Conservation (phyloP, 2,888 invertebrate species). For the Allolobophora icterica region DNA sequence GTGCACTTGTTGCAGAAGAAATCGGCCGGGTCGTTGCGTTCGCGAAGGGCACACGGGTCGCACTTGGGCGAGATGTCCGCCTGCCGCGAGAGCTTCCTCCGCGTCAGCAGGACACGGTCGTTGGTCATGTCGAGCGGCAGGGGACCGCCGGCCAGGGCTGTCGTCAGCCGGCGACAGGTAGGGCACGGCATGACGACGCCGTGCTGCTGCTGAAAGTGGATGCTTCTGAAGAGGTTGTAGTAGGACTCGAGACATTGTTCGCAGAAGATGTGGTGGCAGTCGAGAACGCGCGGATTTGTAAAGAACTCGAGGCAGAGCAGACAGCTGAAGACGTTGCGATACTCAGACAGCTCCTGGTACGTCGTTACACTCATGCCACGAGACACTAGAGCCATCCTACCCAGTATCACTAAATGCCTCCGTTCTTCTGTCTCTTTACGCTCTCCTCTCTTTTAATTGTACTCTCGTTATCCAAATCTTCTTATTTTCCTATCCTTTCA, state of each 20-base stretch:
- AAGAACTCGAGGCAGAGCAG: conserved; percentile 20
- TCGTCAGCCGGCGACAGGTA: conserved; percentile 1
- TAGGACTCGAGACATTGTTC: conserved; percentile 30
- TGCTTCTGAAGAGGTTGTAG: neutral
- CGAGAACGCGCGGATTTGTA: conserved; percentile 30
- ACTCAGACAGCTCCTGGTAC: conserved; percentile 13
- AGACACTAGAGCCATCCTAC: neutral
- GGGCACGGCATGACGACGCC: conserved; percentile 21
- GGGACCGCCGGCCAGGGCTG: conserved; percentile 4
- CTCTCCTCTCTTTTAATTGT: neutral
- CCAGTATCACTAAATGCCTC: neutral
- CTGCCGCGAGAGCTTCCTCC: neutral
- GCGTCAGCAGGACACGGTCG: neutral
- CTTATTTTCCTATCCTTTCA: neutral
- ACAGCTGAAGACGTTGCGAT: conserved; percentile 27
- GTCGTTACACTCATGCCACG: neutral
- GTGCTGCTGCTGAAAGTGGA: neutral
- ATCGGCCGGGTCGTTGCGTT: neutral
- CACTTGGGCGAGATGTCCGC: conserved; percentile 23
- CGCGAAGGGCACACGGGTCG: neutral
- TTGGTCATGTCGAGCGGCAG: conserved; percentile 19
- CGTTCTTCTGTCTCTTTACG: neutral
- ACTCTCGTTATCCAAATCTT: neutral
- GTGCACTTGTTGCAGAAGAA: conserved; percentile 48
- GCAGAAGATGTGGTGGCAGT: conserved; percentile 35